These are phyloP conservation scores for Sminthurides aquaticus DNA, from an alignment of 2,888 invertebrate genomes.

Conservation along the genomic window DNA sequence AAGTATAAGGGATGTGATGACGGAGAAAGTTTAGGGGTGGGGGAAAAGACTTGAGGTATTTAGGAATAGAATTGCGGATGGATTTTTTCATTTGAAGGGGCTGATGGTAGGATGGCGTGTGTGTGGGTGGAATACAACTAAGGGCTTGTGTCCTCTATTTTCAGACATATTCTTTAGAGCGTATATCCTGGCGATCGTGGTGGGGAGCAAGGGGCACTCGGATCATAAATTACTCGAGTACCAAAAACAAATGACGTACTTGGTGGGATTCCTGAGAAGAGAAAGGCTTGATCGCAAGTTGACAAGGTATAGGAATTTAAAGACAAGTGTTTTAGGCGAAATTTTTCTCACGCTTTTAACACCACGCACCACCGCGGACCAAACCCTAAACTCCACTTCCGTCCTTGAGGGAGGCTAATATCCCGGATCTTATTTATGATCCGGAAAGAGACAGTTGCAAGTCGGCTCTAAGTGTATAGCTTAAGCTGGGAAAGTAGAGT, in stretches of 20 bases:
- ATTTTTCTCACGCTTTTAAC: background rate
- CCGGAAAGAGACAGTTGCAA: background rate
- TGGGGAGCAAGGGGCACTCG: conserved; percentile 26
- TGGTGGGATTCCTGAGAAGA: conserved; percentile 22
- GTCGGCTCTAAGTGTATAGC: too few species aligned
- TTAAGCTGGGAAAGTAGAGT: too few species aligned
- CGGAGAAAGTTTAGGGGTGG: too few species aligned
- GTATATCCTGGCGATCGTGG: conserved; percentile 22
- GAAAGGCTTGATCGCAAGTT: conserved; percentile 20
- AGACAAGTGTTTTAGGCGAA: background rate
- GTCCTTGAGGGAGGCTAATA: background rate
- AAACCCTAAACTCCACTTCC: background rate
- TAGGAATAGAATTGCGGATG: too few species aligned
- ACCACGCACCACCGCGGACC: too few species aligned
- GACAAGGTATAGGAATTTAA: conserved; percentile 9
- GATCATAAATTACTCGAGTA: conserved; percentile 28
- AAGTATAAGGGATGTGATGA: too few species aligned
- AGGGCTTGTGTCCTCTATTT: too few species aligned
- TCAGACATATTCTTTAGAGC: conserved; percentile 24
- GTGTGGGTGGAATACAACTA: too few species aligned
- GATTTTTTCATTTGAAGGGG: too few species aligned
- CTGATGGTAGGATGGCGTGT: too few species aligned
- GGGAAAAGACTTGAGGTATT: too few species aligned
- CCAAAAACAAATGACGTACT: conserved; percentile 27
- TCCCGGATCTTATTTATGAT: conserved; percentile 2